These are phyloP conservation scores for Nemurella pictetii DNA, from an alignment of 2,888 invertebrate species.

Conservation along the genomic window DNA sequence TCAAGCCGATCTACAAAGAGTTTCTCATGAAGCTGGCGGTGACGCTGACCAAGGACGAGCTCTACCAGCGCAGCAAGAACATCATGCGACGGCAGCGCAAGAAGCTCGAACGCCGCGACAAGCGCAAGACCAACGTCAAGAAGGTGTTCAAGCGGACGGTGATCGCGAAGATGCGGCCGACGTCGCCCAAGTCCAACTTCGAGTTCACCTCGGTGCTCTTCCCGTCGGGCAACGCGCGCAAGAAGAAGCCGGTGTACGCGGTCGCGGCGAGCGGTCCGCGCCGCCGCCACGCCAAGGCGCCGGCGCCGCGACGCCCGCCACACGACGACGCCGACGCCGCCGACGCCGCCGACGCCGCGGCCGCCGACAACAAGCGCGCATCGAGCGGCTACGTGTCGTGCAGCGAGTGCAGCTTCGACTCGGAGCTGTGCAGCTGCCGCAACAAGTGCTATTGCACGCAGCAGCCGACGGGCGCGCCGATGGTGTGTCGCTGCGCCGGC, in stretches of 20 bases:
- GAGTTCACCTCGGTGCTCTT: conserved; percentile 55
- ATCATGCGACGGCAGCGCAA: conserved; percentile 86
- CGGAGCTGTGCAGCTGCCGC: conserved; percentile 79
- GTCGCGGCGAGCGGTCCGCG: conserved; percentile 27
- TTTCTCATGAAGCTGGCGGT: conserved; percentile 84
- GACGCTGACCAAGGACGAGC: conserved; percentile 88
- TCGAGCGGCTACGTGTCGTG: conserved; percentile 78
- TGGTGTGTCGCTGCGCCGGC: not conserved
- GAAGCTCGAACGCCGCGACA: conserved; percentile 63
- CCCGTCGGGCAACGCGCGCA: conserved; percentile 46
- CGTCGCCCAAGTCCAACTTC: conserved; percentile 40
- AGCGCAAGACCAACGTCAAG: conserved; percentile 48
- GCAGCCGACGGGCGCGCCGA: conserved; percentile 26
- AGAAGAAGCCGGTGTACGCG: conserved; percentile 28
- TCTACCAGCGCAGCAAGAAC: conserved; percentile 85
- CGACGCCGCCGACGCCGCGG: conserved; percentile 54
- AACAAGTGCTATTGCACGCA: conserved; percentile 82
- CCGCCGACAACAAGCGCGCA: conserved; percentile 50
- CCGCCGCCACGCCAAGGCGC: conserved; percentile 34
- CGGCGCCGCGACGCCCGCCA: conserved; percentile 47
- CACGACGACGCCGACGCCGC: conserved; percentile 54
- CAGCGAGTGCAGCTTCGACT: conserved; percentile 84
- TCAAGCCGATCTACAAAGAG: conserved; percentile 90
- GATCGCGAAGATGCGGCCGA: conserved; percentile 42
- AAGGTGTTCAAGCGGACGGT: conserved; percentile 65